These are phyloP conservation scores for Smittia sp. DNA, from an alignment of 2,888 invertebrate genomes.

Conservation along the genomic window DNA sequence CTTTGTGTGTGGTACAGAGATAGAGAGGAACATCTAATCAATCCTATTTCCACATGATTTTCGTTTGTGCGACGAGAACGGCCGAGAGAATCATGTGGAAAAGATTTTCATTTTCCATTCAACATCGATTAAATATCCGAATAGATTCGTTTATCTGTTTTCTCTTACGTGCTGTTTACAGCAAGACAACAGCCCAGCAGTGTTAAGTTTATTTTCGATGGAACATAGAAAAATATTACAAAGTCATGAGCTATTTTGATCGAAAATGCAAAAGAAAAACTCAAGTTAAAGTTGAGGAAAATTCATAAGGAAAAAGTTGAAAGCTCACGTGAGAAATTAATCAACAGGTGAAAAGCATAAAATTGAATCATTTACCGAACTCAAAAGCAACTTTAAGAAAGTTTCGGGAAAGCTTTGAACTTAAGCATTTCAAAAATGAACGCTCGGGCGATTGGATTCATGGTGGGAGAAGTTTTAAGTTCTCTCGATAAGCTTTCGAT, in stretches of 20 bases:
- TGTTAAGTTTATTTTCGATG: slow-evolving; percentile 8
- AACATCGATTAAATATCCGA: slow-evolving; percentile 13
- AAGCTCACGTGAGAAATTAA: too few species aligned
- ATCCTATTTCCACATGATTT: neutral
- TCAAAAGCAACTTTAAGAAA: too few species aligned
- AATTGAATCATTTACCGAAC: too few species aligned
- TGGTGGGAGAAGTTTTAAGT: too few species aligned
- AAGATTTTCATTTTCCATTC: neutral
- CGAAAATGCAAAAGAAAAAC: too few species aligned
- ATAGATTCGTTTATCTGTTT: neutral
- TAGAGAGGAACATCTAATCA: neutral
- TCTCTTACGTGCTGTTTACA: slow-evolving; percentile 23
- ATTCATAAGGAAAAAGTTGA: too few species aligned
- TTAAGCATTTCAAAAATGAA: too few species aligned
- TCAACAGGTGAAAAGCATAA: too few species aligned
- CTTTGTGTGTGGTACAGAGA: neutral
- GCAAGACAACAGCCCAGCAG: slow-evolving; percentile 15
- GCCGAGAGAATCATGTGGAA: neutral
- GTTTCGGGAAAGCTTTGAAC: too few species aligned
- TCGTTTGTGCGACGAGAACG: neutral
- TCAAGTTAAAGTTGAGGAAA: too few species aligned
- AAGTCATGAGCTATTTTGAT: neutral
- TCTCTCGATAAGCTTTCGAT: too few species aligned
- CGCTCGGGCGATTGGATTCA: too few species aligned
- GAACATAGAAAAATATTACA: slow-evolving; percentile 11